A percentile compares a stretch with the other conserved stretches of the same genome.
Evolutionary conservation across 1,140 invertebrate genomes (phyloP).

Genomic region (Drosophila novamexicana): DNA sequence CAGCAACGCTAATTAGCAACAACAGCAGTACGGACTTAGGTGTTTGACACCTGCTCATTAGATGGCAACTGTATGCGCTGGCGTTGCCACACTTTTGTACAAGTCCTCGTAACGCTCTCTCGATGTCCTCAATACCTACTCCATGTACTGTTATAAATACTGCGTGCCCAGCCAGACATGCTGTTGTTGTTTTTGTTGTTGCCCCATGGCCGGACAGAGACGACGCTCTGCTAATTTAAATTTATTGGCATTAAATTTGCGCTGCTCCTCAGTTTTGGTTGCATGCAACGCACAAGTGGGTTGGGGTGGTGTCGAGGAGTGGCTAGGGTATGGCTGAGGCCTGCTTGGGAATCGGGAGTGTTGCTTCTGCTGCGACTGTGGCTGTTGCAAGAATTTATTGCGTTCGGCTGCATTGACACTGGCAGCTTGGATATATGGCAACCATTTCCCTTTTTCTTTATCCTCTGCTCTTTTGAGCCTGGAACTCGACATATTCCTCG

Average conservation of each 20-base stretch:
- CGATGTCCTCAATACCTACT: background rate
- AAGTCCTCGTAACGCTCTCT: background rate
- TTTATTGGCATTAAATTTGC: constrained; percentile 79
- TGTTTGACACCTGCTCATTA: constrained; percentile 58
- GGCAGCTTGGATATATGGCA: constrained; percentile 66
- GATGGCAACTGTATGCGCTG: constrained; percentile 17
- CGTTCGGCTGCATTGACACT: constrained; percentile 70
- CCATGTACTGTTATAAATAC: constrained; percentile 65
- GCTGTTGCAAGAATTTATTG: constrained; percentile 62
- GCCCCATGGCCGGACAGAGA: constrained; percentile 27
- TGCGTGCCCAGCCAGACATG: constrained; percentile 29
- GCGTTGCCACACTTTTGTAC: constrained; percentile 16
- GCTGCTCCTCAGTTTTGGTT: constrained; percentile 33
- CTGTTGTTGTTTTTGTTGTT: constrained; percentile 27
- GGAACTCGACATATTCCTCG: background rate
- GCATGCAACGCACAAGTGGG: constrained; percentile 28
- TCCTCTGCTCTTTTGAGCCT: background rate
- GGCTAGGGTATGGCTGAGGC: background rate
- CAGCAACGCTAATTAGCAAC: constrained; percentile 67
- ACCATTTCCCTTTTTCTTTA: constrained; percentile 34
- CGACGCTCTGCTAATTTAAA: constrained; percentile 75
- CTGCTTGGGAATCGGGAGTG: background rate
- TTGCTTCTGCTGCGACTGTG: constrained; percentile 5
- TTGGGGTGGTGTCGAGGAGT: background rate
- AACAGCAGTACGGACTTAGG: constrained; percentile 64